These are phyloP conservation scores for Nebria ingens DNA, from an alignment of 1,140 invertebrate genomes.

Conservation along the genomic window DNA sequence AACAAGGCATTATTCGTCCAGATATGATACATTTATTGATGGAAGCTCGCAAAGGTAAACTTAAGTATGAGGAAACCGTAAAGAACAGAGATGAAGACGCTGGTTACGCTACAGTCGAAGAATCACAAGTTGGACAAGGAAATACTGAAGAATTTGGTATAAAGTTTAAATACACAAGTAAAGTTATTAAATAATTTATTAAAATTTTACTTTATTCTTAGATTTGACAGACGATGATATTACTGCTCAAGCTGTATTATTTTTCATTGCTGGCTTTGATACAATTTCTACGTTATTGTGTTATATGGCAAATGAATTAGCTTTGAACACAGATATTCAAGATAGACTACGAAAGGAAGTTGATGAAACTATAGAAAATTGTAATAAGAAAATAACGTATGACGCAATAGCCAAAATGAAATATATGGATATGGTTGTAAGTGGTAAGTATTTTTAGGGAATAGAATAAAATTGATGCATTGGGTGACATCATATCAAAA, in stretches of 20 bases:
- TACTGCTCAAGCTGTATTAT: conserved; percentile 27
- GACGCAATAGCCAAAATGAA: too few relatives aligned
- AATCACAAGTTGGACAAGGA: conserved; percentile 18
- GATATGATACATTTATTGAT: too few relatives aligned
- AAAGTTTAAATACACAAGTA: conserved; percentile 23
- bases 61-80: too few relatives aligned
- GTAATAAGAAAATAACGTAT: too few relatives aligned
- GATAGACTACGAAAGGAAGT: conserved; percentile 32
- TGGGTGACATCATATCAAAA: too few relatives aligned
- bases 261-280: conserved; percentile 28
- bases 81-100: conserved; percentile 13
- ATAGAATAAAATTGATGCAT: too few relatives aligned
- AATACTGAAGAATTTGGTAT: conserved; percentile 12
- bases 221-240: conserved; percentile 17
- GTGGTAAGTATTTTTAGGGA: too few relatives aligned
- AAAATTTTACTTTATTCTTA: too few relatives aligned
- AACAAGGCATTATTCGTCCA: too few relatives aligned
- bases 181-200: conserved; percentile 41
- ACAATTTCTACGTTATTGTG: conserved; percentile 25
- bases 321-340: conserved; percentile 41
- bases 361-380: conserved; percentile 12
- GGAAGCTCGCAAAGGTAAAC: too few relatives aligned
- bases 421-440: too few relatives aligned
- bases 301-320: conserved; percentile 36
- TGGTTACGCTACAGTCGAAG: conserved; percentile 23